phyloP scores from a whole-genome alignment of 2,888 invertebrate species.

The Netelia fuscicornis region DNA sequence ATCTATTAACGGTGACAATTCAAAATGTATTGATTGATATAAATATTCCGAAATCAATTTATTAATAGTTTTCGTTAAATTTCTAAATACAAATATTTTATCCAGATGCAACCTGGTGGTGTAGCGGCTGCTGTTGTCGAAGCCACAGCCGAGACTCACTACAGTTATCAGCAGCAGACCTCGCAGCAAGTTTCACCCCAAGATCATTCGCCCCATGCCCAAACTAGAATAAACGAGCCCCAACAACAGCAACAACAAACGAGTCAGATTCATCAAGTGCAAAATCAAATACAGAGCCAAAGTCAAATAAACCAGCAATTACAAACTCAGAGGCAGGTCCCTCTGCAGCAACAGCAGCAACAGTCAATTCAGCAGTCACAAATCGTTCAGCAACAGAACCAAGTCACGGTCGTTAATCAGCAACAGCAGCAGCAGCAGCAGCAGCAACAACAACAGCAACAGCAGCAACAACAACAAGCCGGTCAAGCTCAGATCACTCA shows the following conservation, averaged over 20 bases:
- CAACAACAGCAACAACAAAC: slow-evolving; percentile 74
- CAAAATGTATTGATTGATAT: neutral
- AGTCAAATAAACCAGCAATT: slow-evolving; percentile 80
- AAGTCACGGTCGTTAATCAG: slow-evolving; percentile 80
- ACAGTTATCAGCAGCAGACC: slow-evolving; percentile 83
- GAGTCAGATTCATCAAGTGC: slow-evolving; percentile 83
- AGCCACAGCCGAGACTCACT: slow-evolving; percentile 83
- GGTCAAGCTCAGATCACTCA: slow-evolving; percentile 82
- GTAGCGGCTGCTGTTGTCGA: slow-evolving; percentile 84
- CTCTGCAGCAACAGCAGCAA: slow-evolving; percentile 81
- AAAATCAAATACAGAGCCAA: slow-evolving; percentile 82
- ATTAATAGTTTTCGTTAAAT: neutral
- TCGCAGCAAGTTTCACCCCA: slow-evolving; percentile 81
- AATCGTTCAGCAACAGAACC: slow-evolving; percentile 75
- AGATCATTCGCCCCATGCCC: slow-evolving; percentile 78
- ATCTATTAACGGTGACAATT: neutral
- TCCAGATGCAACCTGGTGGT: slow-evolving; percentile 82
- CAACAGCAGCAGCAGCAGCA: slow-evolving; percentile 78
- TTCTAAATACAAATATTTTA: neutral
- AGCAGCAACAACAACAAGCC: slow-evolving; percentile 80
- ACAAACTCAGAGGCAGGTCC: slow-evolving; percentile 75
- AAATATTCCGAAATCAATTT: neutral
- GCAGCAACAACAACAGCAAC: slow-evolving; percentile 78
- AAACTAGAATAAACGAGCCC: slow-evolving; percentile 80
- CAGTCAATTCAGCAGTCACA: slow-evolving; percentile 69